Evolutionary conservation across 2,797 vertebrate species (phyloP).

Genomic region (Hypotaenidia okinawae): DNA sequence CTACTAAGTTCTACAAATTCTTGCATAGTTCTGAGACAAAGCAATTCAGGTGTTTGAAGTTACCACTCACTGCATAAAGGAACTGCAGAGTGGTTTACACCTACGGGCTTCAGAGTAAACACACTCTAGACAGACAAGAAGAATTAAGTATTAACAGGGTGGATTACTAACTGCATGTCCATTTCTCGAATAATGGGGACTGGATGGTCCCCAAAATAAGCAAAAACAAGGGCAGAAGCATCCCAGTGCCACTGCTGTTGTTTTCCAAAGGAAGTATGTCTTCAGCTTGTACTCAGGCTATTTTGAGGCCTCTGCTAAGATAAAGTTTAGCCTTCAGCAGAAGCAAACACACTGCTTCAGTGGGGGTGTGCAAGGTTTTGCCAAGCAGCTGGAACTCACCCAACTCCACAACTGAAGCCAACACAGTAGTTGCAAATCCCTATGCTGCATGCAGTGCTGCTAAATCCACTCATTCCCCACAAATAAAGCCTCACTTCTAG

Average conservation of each 20-base stretch:
- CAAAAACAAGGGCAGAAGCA: background rate
- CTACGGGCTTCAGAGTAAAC: background rate
- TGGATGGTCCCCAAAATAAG: slow-evolving; percentile 36
- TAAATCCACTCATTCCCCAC: background rate
- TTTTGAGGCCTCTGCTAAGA: slow-evolving; percentile 44
- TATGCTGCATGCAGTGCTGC: background rate
- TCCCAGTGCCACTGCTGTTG: background rate
- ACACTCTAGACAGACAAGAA: background rate
- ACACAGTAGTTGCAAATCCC: background rate
- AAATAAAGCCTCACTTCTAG: background rate
- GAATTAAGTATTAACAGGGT: slow-evolving; percentile 9
- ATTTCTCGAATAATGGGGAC: background rate
- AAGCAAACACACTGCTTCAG: slow-evolving; percentile 13
- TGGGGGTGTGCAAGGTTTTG: slow-evolving; percentile 42
- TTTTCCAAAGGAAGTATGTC: slow-evolving; percentile 52
- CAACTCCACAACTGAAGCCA: slow-evolving; percentile 36
- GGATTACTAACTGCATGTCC: background rate
- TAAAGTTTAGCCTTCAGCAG: slow-evolving; percentile 57
- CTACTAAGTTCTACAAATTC: background rate
- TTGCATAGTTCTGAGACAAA: slow-evolving; percentile 19
- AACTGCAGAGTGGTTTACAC: background rate
- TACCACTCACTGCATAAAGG: background rate
- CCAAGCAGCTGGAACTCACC: slow-evolving; percentile 56
- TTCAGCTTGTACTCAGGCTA: background rate
- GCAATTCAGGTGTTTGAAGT: slow-evolving; percentile 5